Evolutionary conservation across 2,888 invertebrate genomes (phyloP).

Genomic region (Meteorus colon): DNA sequence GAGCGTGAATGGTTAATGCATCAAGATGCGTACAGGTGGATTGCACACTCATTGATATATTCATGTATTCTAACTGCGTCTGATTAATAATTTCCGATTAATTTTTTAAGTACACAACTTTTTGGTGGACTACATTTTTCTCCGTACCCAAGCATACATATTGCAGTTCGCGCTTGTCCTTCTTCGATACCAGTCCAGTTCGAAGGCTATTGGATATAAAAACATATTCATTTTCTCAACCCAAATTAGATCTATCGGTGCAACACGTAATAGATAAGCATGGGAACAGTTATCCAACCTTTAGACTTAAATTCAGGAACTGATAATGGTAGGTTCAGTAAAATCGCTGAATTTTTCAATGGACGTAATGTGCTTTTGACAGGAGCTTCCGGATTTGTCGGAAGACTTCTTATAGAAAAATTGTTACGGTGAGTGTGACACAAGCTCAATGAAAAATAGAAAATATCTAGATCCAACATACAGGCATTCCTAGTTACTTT

Average conservation of each 20-base stretch:
- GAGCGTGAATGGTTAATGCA: too few relatives aligned
- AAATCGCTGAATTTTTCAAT: slow-evolving; percentile 62
- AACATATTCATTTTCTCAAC: too few relatives aligned
- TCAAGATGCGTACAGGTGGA: too few relatives aligned
- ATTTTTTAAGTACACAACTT: slow-evolving; percentile 24
- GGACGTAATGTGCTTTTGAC: slow-evolving; percentile 67
- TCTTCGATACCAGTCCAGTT: slow-evolving; percentile 38
- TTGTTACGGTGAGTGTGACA: slow-evolving; percentile 64
- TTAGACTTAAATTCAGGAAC: slow-evolving; percentile 25
- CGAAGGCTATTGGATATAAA: not conserved
- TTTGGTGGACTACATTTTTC: not conserved
- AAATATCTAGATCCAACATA: too few relatives aligned
- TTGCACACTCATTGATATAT: not conserved
- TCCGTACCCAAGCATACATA: not conserved
- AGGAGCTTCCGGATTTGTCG: slow-evolving; percentile 70
- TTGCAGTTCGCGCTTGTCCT: slow-evolving; percentile 47
- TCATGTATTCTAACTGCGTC: not conserved
- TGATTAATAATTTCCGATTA: slow-evolving; percentile 8
- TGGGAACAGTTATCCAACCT: not conserved
- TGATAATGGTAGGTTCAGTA: slow-evolving; percentile 51
- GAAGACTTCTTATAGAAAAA: slow-evolving; percentile 69
- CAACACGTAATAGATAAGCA: not conserved
- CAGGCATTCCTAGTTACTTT: too few relatives aligned
- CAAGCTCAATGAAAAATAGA: too few relatives aligned
- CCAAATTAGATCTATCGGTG: not conserved